Base-by-base conservation (phyloP, 2,888 invertebrate genomes). In the Athripsodes cinereus region DNA sequence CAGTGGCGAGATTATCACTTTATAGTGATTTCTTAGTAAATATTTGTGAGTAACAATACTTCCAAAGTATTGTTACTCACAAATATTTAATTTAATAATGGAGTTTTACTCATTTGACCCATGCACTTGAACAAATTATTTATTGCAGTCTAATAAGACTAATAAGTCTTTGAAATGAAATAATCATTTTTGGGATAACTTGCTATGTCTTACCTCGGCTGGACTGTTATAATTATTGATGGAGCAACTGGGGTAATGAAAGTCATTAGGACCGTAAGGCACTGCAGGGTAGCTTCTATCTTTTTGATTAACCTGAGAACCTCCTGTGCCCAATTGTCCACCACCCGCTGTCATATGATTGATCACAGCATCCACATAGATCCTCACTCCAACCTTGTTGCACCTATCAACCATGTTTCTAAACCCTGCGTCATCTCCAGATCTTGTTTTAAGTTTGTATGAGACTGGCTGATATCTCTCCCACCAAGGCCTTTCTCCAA, bases 401-500 rank as follows among this genome's bases (percentile, higher is more conserved):
- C 93, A 93, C 44, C 88, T 74, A 8, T 75, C 72, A 13, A 88
- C 79, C 93, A 93, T 93, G 51, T 83, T 74, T 19, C 75, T 72
- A 66, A 94, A 88, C 53, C 87, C 83, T 0, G 69, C 67, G 68
- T 86, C 85, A 63, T 79, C 77, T 21, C 93, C 93, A 2, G 90
- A 90, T 61, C 92, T 78, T 0, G 90, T 88, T 1, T 70, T 72
- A 57, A 91, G 74, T 40, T 74, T 72, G 72, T 91, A 93, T 6
- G 90, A 90, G 62, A 91, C 80, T 0, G 90, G 87, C 70, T 92
- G 91, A 71, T 92, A 92, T 13, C 92, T 75, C 69, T 93, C 92
- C 78, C 85, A 93, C 93, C 93, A 94, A 0, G 93, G 86, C 51
- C 88, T 75, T 66, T 48, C n/a, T 6, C 53, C 50, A 22, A 62